These are phyloP conservation scores for Tachina fera DNA, from an alignment of 2,888 invertebrate genomes.

Conservation along the genomic window DNA sequence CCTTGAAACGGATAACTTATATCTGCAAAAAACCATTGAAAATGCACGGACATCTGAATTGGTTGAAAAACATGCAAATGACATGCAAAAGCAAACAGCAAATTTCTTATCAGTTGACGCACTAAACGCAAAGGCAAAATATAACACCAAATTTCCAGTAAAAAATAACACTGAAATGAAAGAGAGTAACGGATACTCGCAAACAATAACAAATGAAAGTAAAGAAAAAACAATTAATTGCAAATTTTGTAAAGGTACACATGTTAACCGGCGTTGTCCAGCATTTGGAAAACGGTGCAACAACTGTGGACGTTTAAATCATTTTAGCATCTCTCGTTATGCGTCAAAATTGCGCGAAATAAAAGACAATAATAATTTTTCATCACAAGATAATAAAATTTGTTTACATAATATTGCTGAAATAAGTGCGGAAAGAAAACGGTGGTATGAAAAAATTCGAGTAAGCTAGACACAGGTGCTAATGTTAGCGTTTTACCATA, in stretches of 20 bases:
- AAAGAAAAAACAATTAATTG: not conserved
- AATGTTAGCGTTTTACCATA: too few relatives aligned
- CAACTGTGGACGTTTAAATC: not conserved
- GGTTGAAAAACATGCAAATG: constrained; percentile 48
- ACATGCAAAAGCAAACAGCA: constrained; percentile 40
- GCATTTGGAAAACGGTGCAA: constrained; percentile 14
- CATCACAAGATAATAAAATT: too few relatives aligned
- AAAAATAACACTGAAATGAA: too few relatives aligned
- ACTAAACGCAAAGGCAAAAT: not conserved
- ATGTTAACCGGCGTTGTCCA: not conserved
- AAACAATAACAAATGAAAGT: not conserved
- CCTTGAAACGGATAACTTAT: not conserved
- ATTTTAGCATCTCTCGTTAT: too few relatives aligned
- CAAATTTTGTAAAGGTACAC: constrained; percentile 20
- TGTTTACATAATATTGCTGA: too few relatives aligned
- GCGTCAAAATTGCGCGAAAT: too few relatives aligned
- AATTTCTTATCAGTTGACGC: constrained; percentile 22
- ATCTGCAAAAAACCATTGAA: constrained; percentile 34
- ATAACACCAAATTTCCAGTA: not conserved
- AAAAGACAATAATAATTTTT: too few relatives aligned
- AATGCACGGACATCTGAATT: constrained; percentile 29
- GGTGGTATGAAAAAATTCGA: not conserved
- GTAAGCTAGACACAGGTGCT: too few relatives aligned
- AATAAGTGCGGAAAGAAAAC: too few relatives aligned
- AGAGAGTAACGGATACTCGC: too few relatives aligned